phyloP scores from a whole-genome alignment of 2,113 vertebrate genomes.

The Melanerpes aurifrons region DNA sequence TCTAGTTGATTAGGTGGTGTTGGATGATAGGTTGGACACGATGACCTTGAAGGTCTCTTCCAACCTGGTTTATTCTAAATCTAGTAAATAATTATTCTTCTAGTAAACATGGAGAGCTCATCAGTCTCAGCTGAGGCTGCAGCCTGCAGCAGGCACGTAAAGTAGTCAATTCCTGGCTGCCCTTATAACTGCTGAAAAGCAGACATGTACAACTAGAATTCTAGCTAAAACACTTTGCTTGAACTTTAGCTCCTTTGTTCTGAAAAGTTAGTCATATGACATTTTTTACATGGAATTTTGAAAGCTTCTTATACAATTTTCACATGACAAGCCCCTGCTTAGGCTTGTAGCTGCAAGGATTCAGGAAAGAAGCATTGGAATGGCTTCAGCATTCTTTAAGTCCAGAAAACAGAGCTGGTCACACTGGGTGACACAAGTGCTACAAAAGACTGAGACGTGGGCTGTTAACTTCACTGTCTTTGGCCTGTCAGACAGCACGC shows the following conservation, averaged over 20 bases:
- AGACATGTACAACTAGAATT: not conserved
- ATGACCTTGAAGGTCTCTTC: no score
- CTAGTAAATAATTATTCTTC: no score
- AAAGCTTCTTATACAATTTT: slow-evolving; percentile 61
- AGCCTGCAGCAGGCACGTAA: not conserved
- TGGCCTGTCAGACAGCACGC: not conserved
- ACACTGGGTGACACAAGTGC: not conserved
- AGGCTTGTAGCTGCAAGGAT: not conserved
- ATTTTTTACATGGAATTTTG: slow-evolving; percentile 40
- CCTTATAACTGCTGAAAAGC: not conserved
- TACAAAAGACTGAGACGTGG: not conserved
- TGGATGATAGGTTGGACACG: no score
- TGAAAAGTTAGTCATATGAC: slow-evolving; percentile 41
- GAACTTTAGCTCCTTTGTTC: slow-evolving; percentile 46
- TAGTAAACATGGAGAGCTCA: not conserved
- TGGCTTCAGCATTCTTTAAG: slow-evolving; percentile 3
- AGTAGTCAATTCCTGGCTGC: not conserved
- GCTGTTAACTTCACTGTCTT: not conserved
- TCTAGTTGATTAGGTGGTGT: no score
- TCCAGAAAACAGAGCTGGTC: not conserved
- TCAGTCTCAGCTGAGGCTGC: not conserved
- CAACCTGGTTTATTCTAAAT: no score
- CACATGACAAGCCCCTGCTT: slow-evolving; percentile 44
- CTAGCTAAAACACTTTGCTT: not conserved
- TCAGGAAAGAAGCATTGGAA: not conserved